Base-by-base conservation (phyloP, 2,113 vertebrate species). In the Micronycteris hirsuta region DNA sequence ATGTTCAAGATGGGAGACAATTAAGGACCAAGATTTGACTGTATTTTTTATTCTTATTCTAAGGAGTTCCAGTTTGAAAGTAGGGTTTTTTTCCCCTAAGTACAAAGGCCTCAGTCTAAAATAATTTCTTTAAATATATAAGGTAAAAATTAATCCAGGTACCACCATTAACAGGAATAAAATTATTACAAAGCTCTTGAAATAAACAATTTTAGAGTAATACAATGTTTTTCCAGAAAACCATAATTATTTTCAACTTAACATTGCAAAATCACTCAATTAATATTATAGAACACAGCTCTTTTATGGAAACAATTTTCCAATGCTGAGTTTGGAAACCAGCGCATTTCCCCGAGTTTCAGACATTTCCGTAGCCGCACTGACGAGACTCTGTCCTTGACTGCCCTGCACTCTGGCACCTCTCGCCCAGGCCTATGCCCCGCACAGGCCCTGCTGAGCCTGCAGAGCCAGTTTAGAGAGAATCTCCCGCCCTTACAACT, bases 141-240 rank as follows among this genome's bases (percentile, higher is more conserved):
- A 90, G 85, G 41, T 83, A 92, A 87, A 85, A 92, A 84, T 56
- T 49, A 81, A 61, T 47, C 14, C 16, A 71, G 28, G 7, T 24
- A 49, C 20, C n/a, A 92, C 43, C 10, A 3, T 19, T 47, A 89
- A 91, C 0, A 31, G 13, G 16, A 49, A 76, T 31, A 84, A 63
- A 86, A 82, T 83, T 56, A 73, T 63, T n/a, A 38, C 3, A 45
- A 78, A 92, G n/a, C 33, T 68, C 31, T 68, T 45, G 45, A 76
- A 70, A 65, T 28, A 83, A 94, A 82, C 2, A 28, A 26, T 73
- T 74, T 74, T 26, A 20, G 41, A 47, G 47, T 26, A 85, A 49
- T 36, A 88, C n/a, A n/a, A n/a, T 14, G 11, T 71, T 63, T 68
- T 56, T 38, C 47, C 33, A 92, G 63, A 83, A 77, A n/a, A 78